These are phyloP conservation scores for Cavia aperea DNA, from an alignment of 2,113 vertebrate genomes.

Conservation along the genomic window DNA sequence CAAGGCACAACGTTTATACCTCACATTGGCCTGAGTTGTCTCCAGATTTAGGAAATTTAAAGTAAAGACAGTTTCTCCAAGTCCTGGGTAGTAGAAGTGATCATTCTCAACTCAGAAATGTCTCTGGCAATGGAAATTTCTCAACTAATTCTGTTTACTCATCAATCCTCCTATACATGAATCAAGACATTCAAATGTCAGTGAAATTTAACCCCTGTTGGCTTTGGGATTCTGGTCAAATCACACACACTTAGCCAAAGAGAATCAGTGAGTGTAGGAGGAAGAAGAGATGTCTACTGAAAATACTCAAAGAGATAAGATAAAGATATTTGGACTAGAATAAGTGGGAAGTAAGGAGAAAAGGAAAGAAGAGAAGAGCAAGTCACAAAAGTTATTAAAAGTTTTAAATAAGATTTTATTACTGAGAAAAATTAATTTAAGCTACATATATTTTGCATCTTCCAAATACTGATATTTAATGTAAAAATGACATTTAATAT, in stretches of 20 bases:
- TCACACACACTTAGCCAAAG: not conserved
- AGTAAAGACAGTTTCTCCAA: not conserved
- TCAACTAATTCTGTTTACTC: not conserved
- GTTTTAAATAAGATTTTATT: not conserved
- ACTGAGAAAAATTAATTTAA: not conserved
- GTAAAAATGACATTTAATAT: not conserved
- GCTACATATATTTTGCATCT: not conserved
- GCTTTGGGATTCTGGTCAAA: not conserved
- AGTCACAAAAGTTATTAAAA: not conserved
- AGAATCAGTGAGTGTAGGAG: not conserved
- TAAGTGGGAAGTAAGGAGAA: too few species aligned
- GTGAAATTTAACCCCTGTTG: not conserved
- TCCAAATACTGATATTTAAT: not conserved
- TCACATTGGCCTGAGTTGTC: not conserved
- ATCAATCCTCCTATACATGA: not conserved
- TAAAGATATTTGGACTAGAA: not conserved
- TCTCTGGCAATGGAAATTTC: not conserved
- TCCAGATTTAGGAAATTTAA: not conserved
- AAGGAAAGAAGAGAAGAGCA: not conserved
- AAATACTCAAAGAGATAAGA: not conserved
- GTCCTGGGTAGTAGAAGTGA: not conserved
- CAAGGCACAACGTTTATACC: not conserved
- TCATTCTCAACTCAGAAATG: not conserved
- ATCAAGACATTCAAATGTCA: not conserved
- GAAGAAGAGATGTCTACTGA: not conserved